Percentiles rank a stretch among this genome's conserved stretches.
Evolutionary conservation across 2,113 vertebrate genomes (phyloP).

Genomic region (Crotalus tigris): DNA sequence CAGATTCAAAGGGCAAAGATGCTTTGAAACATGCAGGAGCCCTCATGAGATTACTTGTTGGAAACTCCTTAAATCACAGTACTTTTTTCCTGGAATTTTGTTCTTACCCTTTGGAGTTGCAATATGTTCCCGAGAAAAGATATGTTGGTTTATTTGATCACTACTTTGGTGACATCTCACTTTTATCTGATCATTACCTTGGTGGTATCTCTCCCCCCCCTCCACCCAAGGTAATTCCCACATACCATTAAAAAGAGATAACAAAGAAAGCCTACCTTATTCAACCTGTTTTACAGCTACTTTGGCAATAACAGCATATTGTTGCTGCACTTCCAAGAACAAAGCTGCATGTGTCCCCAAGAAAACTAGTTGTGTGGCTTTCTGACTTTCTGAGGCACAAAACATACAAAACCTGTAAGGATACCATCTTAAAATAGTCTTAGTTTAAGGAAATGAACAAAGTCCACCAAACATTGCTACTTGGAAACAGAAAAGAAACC

Average conservation of each 20-base stretch:
- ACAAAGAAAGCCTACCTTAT: neutral
- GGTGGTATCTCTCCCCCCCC: too few species aligned
- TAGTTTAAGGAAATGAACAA: neutral
- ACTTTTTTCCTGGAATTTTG: neutral
- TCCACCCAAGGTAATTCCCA: too few species aligned
- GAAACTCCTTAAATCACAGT: neutral
- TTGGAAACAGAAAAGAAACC: neutral
- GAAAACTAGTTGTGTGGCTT: neutral
- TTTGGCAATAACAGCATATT: neutral
- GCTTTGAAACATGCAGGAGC: neutral
- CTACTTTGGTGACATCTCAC: neutral
- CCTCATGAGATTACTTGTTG: neutral
- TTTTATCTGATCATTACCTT: neutral
- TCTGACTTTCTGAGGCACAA: neutral
- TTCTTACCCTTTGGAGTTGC: neutral
- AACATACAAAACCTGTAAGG: neutral
- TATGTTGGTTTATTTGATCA: neutral
- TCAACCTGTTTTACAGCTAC: neutral
- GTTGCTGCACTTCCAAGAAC: neutral
- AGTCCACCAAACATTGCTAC: neutral
- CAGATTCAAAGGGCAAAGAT: neutral
- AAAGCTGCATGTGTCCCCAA: neutral
- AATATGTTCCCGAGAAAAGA: neutral
- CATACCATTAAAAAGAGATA: neutral
- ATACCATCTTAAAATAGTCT: neutral